Conservation (phyloP, 1,140 invertebrate genomes). For the Platorchestia sp. region DNA sequence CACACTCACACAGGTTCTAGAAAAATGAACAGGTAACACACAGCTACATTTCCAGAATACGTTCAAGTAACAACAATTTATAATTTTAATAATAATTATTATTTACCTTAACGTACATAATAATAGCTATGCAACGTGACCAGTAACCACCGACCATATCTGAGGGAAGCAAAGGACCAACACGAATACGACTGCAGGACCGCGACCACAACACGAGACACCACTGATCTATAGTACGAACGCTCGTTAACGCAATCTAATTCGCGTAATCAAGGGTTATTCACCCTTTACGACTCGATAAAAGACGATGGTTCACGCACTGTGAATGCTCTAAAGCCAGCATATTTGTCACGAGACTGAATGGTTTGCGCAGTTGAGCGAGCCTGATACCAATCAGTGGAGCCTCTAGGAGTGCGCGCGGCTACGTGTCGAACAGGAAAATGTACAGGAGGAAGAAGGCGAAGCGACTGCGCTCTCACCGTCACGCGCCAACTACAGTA, state of each 20-base stretch:
- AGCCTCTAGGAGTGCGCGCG: not conserved
- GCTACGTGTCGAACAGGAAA: not conserved
- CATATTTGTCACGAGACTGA: not conserved
- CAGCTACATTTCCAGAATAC: conserved; percentile 6
- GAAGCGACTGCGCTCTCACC: not conserved
- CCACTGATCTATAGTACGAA: not conserved
- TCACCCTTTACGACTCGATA: not conserved
- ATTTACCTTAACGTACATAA: not conserved
- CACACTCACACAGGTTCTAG: not conserved
- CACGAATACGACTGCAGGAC: not conserved
- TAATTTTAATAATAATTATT: not conserved
- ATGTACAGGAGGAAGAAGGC: not conserved
- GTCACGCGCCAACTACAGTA: not conserved
- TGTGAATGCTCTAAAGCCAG: not conserved
- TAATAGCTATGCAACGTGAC: conserved; percentile 25
- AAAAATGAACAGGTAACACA: not conserved
- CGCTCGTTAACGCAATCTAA: not conserved
- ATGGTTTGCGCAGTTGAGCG: not conserved
- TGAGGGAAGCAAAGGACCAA: conserved; percentile 3
- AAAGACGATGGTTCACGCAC: not conserved
- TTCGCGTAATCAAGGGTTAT: not conserved
- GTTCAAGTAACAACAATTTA: conserved; percentile 31
- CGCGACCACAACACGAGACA: not conserved
- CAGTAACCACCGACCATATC: conserved; percentile 41
- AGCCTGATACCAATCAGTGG: not conserved